Conservation (phyloP, 2,797 vertebrate species). For the Sphenopsis melanotis region DNA sequence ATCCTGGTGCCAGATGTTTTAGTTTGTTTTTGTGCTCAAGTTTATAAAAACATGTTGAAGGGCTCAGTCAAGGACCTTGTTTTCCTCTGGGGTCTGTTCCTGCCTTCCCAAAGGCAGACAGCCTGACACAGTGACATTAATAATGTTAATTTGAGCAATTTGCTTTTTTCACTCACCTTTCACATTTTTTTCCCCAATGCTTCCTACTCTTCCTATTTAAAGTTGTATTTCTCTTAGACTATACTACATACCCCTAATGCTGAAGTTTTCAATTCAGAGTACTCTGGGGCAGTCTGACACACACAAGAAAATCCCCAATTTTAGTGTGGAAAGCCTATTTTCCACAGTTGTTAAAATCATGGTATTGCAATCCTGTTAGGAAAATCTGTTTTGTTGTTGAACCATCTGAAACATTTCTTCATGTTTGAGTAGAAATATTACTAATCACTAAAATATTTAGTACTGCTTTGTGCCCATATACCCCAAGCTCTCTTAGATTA, state of each 20-base stretch:
- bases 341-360: conserved; percentile 28
- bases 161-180: neutral
- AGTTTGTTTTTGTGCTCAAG: conserved; percentile 29
- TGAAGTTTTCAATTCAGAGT: neutral
- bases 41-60: conserved; percentile 41
- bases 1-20: conserved; percentile 45
- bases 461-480: neutral
- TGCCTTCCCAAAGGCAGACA: neutral
- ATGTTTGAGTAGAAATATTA: conserved; percentile 16
- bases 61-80: neutral
- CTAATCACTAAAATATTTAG: conserved; percentile 27
- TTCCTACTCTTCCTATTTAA: neutral
- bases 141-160: neutral
- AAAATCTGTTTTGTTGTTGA: conserved; percentile 28
- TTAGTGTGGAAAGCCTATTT: conserved; percentile 3
- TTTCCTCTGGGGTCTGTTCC: neutral
- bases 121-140: neutral
- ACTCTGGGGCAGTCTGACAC: neutral
- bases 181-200: neutral
- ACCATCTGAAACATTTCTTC: conserved; percentile 33
- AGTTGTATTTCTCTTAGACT: neutral
- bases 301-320: conserved; percentile 2
- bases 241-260: neutral
- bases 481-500: neutral
- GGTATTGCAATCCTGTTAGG: neutral